Percentiles rank a stretch among this genome's conserved stretches.
Evolutionary conservation across 2,113 vertebrate genomes (phyloP).

Genomic region (Amblyornis subalaris): DNA sequence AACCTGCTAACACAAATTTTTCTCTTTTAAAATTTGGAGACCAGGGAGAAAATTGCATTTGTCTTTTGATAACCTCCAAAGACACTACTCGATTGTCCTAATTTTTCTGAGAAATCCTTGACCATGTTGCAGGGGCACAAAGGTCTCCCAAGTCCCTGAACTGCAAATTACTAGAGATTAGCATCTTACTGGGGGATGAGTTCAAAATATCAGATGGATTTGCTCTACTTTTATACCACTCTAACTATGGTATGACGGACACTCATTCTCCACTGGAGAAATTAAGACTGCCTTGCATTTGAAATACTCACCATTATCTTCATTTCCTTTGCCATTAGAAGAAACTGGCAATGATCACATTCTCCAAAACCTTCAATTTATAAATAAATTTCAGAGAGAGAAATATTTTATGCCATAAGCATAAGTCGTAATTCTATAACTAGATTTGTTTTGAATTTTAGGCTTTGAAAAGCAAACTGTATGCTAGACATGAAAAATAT

Average conservation of each 20-base stretch:
- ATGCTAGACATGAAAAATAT: background rate
- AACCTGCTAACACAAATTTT: background rate
- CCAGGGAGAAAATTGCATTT: background rate
- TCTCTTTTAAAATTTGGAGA: background rate
- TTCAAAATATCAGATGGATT: background rate
- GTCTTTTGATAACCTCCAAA: background rate
- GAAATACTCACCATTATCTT: background rate
- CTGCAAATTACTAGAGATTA: background rate
- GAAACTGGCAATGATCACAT: background rate
- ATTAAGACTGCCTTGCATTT: background rate
- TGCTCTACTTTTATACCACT: background rate
- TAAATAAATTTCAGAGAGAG: background rate
- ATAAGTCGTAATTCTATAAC: background rate
- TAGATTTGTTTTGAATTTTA: background rate
- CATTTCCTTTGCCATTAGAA: background rate
- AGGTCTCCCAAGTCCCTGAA: background rate
- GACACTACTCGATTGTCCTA: background rate
- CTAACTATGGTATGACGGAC: background rate
- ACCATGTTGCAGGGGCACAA: background rate
- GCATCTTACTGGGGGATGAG: background rate
- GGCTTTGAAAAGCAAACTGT: background rate
- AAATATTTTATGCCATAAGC: background rate
- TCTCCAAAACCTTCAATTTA: background rate
- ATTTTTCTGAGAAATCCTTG: background rate
- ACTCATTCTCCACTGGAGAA: background rate